Base-by-base conservation (phyloP, 2,797 vertebrate genomes). In the Echiichthys vipera region DNA sequence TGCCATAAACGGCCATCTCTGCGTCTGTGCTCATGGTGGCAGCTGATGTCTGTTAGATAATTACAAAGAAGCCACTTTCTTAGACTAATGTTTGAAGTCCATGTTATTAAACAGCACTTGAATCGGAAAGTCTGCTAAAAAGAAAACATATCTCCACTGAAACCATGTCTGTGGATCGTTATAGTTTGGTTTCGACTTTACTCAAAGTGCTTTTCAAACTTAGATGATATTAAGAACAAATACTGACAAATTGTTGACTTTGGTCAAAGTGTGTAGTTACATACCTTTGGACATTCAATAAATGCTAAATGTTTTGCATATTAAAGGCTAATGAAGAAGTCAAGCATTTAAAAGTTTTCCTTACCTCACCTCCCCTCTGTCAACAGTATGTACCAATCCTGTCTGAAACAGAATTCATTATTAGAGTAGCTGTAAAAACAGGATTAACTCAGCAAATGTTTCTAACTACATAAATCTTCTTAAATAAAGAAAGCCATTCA, bases 1-100 rank as follows among this genome's bases (percentile, higher is more conserved):
- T 86, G 84, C 95, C 95, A 34, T 95, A 96, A 6, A 84, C 0
- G 2, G 95, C 92, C 96, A 96, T 96, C 40, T 92, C 95, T 0
- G 84, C 50, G 2, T 95, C 96, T 0, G 94, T 95, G 75, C 94
- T 96, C 95, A 93, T 94, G 90, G 65, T 90, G 78, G 78, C 66
- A 5, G 76, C 1, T 88, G 77, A 69, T 58, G 56, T 83, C 81
- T 89, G 32, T 36, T 36, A 36, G 34, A 36, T 14, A 36, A 36
- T 36, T 5, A 5, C 34, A 36, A 36, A 36, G 34, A 4, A 36
- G 13, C 4, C 13, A 4, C 34, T 13, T 12, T 36, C 32, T 36
- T 36, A 12, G 12, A 36, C 10, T 13, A n/a, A n/a, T n/a, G n/a
- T 36, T 36, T 36, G 11, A 36, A 36, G 12, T 36, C 22, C 22